These are phyloP conservation scores for Thera obeliscata DNA, from an alignment of 2,888 invertebrate species.

Conservation along the genomic window DNA sequence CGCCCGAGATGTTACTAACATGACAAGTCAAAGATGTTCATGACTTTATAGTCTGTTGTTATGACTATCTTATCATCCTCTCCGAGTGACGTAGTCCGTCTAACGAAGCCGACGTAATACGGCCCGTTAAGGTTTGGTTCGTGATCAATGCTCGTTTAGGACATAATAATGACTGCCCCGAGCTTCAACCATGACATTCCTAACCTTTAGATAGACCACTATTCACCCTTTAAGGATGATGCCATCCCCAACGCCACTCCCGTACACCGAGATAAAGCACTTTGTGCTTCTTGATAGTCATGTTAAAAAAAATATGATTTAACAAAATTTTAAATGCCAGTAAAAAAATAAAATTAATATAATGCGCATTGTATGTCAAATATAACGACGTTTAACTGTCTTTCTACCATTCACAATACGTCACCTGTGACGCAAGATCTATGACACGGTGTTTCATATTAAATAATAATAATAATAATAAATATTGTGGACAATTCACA, in stretches of 20 bases:
- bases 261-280: slow-evolving; percentile 1
- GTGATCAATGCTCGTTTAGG: neutral
- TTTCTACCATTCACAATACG: neutral
- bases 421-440: neutral
- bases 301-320: neutral
- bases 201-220: neutral
- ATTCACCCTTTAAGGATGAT: slow-evolving; percentile 5
- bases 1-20: slow-evolving; percentile 4
- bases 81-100: neutral
- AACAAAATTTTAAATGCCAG: neutral
- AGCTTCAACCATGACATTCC: neutral
- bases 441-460: neutral
- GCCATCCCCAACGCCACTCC: slow-evolving; percentile 34
- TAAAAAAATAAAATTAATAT: neutral
- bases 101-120: neutral
- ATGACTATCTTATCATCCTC: slow-evolving; percentile 20
- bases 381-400: slow-evolving; percentile 7
- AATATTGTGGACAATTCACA: too few species aligned
- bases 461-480: too few species aligned
- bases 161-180: neutral
- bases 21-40: slow-evolving; percentile 20
- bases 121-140: neutral
- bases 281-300: neutral
- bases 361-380: slow-evolving; percentile 16
- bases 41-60: slow-evolving; percentile 21